Conservation (phyloP, 2,113 vertebrate genomes). For the Ivindomyrus marchei region DNA sequence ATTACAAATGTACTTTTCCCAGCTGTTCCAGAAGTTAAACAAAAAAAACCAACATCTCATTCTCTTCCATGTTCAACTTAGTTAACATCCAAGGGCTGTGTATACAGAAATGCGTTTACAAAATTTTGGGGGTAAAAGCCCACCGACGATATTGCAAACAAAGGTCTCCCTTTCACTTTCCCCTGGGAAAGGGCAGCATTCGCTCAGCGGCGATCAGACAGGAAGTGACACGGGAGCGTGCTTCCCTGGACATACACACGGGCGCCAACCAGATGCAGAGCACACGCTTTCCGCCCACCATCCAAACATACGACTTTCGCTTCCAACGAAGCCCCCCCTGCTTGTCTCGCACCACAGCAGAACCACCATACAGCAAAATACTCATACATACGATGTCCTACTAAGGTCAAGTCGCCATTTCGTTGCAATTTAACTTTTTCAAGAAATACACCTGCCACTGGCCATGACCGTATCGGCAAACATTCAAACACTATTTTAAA, state of each 20-base stretch:
- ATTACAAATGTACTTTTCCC: background rate
- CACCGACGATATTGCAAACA: background rate
- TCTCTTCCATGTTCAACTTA: background rate
- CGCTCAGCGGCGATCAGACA: background rate
- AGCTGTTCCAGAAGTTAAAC: background rate
- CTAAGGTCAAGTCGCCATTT: background rate
- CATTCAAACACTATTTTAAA: background rate
- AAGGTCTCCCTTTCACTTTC: background rate
- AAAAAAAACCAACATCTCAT: background rate
- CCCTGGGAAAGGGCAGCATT: background rate
- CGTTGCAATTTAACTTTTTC: background rate
- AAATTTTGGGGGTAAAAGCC: background rate
- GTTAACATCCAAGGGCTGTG: background rate
- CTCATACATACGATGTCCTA: background rate
- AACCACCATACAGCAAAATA: background rate
- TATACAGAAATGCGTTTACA: background rate
- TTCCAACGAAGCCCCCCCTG: background rate
- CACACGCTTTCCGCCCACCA: background rate
- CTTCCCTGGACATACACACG: background rate
- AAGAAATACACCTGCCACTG: background rate
- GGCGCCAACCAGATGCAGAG: background rate
- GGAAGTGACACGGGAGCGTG: background rate
- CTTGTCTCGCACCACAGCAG: background rate
- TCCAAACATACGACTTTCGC: background rate
- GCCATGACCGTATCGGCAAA: background rate